A percentile compares a stretch with the other conserved stretches of the same genome.
These are phyloP conservation scores for Cosmorhoe ocellata DNA, from an alignment of 2,888 invertebrate species.

Conservation along the genomic window DNA sequence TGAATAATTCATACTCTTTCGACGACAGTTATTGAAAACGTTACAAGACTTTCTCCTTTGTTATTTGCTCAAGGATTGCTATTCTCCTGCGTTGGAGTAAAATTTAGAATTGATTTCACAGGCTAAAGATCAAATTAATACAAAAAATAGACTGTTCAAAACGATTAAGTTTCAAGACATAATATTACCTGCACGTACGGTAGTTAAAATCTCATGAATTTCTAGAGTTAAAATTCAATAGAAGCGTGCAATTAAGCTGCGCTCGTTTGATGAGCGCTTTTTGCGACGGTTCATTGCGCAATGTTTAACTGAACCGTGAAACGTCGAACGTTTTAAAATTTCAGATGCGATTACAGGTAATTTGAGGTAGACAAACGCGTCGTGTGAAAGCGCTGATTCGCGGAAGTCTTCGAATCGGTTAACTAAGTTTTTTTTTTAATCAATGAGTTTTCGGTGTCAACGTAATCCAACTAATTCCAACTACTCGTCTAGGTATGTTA, in stretches of 20 bases:
- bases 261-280: constrained; percentile 53
- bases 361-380: constrained; percentile 4
- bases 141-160: too few relatives aligned
- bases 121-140: too few relatives aligned
- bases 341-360: constrained; percentile 24
- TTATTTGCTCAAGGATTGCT: constrained; percentile 33
- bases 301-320: constrained; percentile 50
- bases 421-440: background rate
- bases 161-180: too few relatives aligned
- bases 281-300: constrained; percentile 54
- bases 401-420: background rate
- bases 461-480: too few relatives aligned
- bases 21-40: constrained; percentile 44
- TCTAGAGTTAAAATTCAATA: constrained; percentile 18
- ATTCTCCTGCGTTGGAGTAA: constrained; percentile 29
- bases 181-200: too few relatives aligned
- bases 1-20: constrained; percentile 48
- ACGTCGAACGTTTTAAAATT: constrained; percentile 43
- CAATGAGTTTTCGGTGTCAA: too few relatives aligned
- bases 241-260: constrained; percentile 51
- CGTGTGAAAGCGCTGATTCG: constrained; percentile 4
- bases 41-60: constrained; percentile 37
- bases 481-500: too few relatives aligned
- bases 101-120: constrained; percentile 24
- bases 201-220: background rate